phyloP scores from a whole-genome alignment of 1,140 invertebrate species.

The Venturia canescens region DNA sequence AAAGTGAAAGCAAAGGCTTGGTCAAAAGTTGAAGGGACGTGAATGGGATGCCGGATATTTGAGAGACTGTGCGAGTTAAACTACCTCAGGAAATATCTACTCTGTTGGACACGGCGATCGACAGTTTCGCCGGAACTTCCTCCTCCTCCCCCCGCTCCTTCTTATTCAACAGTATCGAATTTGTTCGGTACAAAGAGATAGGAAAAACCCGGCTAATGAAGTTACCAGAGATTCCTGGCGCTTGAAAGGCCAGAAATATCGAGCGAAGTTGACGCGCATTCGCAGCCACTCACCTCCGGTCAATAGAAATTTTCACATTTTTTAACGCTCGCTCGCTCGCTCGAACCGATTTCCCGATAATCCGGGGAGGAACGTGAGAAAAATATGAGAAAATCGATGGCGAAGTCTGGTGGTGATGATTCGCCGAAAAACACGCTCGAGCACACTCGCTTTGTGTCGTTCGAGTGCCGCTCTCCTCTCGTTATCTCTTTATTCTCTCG shows the following conservation, averaged over 20 bases:
- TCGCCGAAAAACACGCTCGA: constrained; percentile 47
- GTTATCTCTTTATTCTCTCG: constrained; percentile 55
- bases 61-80: background rate
- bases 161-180: background rate
- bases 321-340: too few relatives aligned
- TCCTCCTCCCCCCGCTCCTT: background rate
- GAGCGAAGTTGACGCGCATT: too few relatives aligned
- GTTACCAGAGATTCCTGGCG: too few relatives aligned
- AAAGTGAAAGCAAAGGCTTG: background rate
- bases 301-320: too few relatives aligned
- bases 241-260: too few relatives aligned
- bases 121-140: background rate
- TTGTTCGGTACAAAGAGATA: background rate
- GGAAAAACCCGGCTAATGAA: background rate
- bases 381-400: background rate
- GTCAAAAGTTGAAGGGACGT: background rate
- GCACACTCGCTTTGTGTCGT: constrained; percentile 59
- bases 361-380: background rate
- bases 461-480: constrained; percentile 55
- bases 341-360: background rate
- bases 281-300: too few relatives aligned
- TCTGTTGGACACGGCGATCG: constrained; percentile 4
- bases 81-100: constrained; percentile 1
- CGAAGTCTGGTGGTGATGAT: too few relatives aligned
- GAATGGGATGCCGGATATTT: constrained; percentile 11